These are phyloP conservation scores for Synergus umbraculus DNA, from an alignment of 2,888 invertebrate genomes.

Conservation along the genomic window DNA sequence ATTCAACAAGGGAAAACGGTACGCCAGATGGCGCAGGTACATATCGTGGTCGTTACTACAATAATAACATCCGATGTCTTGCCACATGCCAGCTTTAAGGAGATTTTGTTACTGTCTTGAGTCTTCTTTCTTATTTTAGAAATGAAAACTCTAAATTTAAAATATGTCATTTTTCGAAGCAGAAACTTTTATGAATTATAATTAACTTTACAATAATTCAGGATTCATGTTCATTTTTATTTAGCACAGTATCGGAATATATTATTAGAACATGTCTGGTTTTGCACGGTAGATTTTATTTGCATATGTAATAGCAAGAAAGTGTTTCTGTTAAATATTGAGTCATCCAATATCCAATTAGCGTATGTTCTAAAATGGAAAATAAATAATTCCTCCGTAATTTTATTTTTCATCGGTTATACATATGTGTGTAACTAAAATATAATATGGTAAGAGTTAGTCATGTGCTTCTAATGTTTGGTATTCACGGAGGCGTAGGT, in stretches of 20 bases:
- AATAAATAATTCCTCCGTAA: constrained; percentile 16
- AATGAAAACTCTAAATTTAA: too few relatives aligned
- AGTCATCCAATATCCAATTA: constrained; percentile 16
- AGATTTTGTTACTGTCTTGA: constrained; percentile 26
- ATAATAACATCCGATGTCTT: constrained; percentile 67
- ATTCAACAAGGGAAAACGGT: constrained; percentile 60
- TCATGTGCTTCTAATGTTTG: constrained; percentile 66
- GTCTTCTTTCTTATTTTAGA: background rate
- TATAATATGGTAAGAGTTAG: constrained; percentile 38
- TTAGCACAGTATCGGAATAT: background rate
- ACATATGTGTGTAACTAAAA: too few relatives aligned
- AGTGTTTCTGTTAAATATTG: background rate
- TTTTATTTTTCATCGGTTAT: too few relatives aligned
- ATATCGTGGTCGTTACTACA: constrained; percentile 72
- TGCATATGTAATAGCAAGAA: constrained; percentile 1
- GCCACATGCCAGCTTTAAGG: constrained; percentile 41
- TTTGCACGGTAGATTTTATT: background rate
- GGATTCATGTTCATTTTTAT: background rate
- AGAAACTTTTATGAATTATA: background rate
- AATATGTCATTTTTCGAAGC: background rate
- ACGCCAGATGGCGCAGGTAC: constrained; percentile 72
- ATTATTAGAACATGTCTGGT: background rate
- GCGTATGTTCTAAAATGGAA: background rate
- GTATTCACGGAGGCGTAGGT: constrained; percentile 75
- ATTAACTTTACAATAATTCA: background rate